These are phyloP conservation scores for Hydrolagus colliei DNA, from an alignment of 2,797 vertebrate genomes.

Conservation along the genomic window DNA sequence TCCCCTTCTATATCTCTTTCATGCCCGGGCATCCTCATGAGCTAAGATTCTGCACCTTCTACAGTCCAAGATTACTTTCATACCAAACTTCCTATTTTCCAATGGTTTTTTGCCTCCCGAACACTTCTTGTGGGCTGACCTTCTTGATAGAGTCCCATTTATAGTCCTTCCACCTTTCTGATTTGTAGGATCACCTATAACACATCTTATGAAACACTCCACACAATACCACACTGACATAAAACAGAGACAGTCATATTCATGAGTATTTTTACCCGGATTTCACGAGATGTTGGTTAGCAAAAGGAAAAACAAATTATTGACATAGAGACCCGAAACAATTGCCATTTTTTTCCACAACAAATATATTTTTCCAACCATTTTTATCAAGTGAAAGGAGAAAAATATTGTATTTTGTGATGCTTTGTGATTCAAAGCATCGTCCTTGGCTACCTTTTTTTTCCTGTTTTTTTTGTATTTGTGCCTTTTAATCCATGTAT, in stretches of 20 bases:
- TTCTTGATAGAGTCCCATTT: neutral
- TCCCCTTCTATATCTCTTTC: neutral
- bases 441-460: conserved; percentile 85
- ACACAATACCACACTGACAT: neutral
- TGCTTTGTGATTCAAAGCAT: conserved; percentile 88
- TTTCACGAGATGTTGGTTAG: conserved; percentile 24
- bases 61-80: neutral
- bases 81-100: neutral
- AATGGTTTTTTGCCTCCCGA: neutral
- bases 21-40: neutral
- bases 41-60: neutral
- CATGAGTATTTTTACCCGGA: conserved; percentile 11
- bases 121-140: neutral
- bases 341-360: conserved; percentile 57
- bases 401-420: conserved; percentile 71
- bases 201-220: neutral
- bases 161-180: neutral
- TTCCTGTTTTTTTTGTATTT: conserved; percentile 89
- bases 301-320: neutral
- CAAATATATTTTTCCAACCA: conserved; percentile 52
- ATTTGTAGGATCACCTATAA: neutral
- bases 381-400: conserved; percentile 67
- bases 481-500: conserved; percentile 94
- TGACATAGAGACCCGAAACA: conserved; percentile 45
- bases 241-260: neutral